phyloP scores from a whole-genome alignment of 2,888 invertebrate genomes.

The Hypomecis atomaria region DNA sequence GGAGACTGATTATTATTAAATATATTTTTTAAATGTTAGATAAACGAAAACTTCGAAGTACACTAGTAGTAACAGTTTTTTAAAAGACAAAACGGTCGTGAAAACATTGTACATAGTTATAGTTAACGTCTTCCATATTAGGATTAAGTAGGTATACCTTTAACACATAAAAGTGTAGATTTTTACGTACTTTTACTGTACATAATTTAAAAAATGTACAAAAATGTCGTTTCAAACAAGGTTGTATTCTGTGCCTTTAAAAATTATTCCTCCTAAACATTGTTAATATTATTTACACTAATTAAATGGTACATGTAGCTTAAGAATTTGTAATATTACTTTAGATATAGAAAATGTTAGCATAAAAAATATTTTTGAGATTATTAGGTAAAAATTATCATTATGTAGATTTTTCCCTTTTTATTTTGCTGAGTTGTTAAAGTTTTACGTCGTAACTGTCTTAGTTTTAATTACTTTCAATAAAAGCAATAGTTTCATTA shows the following conservation, averaged over 20 bases:
- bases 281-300: conserved; percentile 39
- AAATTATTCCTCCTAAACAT: conserved; percentile 39
- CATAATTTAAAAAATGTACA: conserved; percentile 21
- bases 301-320: conserved; percentile 31
- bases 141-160: conserved; percentile 54
- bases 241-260: conserved; percentile 58
- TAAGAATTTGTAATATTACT: conserved; percentile 28
- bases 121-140: conserved; percentile 67
- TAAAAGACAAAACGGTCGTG: conserved; percentile 58
- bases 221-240: conserved; percentile 38
- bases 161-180: conserved; percentile 45
- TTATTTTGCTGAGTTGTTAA: conserved; percentile 73
- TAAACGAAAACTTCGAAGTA: conserved; percentile 55
- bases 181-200: conserved; percentile 35
- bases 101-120: conserved; percentile 62
- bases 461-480: conserved; percentile 45
- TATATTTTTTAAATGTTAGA: conserved; percentile 56
- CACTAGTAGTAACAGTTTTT: conserved; percentile 52
- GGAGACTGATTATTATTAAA: conserved; percentile 81
- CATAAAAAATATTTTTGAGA: conserved; percentile 64
- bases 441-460: conserved; percentile 52
- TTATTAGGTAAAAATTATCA: conserved; percentile 63
- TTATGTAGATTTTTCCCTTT: conserved; percentile 59
- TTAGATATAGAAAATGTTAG: conserved; percentile 32
- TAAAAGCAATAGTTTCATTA: conserved; percentile 50